A percentile compares a stretch with the other conserved stretches of the same genome.
Conservation (phyloP, 2,797 vertebrate species). For the Hylomyscus alleni region DNA sequence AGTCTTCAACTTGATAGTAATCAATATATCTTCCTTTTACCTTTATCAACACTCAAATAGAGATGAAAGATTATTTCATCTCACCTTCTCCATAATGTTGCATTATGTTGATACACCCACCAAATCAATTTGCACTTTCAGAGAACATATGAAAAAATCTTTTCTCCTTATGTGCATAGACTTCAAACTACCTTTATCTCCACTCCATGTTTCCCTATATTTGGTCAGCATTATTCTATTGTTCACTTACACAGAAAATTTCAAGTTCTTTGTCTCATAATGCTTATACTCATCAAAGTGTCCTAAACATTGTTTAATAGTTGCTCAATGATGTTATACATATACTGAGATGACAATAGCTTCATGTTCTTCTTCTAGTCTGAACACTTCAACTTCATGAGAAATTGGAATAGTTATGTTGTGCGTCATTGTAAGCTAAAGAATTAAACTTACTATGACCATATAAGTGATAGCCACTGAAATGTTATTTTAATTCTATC, state of each 20-base stretch:
- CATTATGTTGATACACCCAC: not conserved
- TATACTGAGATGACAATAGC: not conserved
- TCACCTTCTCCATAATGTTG: not conserved
- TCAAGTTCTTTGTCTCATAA: not conserved
- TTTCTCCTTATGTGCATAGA: not conserved
- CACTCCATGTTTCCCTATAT: not conserved
- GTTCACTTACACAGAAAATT: not conserved
- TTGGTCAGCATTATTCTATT: conserved; percentile 5
- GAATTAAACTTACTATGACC: not conserved
- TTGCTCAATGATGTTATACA: not conserved
- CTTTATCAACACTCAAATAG: not conserved
- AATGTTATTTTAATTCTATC: not conserved
- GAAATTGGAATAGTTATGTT: not conserved
- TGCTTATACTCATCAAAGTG: not conserved
- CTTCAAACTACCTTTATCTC: not conserved
- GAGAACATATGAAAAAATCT: conserved; percentile 24
- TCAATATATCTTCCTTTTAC: not conserved
- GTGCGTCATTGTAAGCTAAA: not conserved
- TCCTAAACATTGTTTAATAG: not conserved
- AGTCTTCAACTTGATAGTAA: not conserved
- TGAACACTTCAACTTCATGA: not conserved
- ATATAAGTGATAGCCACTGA: not conserved
- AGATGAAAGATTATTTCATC: not conserved
- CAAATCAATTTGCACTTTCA: conserved; percentile 10
- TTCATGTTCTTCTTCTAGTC: not conserved